phyloP scores from a whole-genome alignment of 2,888 invertebrate species.

The Drosophila demipolita region DNA sequence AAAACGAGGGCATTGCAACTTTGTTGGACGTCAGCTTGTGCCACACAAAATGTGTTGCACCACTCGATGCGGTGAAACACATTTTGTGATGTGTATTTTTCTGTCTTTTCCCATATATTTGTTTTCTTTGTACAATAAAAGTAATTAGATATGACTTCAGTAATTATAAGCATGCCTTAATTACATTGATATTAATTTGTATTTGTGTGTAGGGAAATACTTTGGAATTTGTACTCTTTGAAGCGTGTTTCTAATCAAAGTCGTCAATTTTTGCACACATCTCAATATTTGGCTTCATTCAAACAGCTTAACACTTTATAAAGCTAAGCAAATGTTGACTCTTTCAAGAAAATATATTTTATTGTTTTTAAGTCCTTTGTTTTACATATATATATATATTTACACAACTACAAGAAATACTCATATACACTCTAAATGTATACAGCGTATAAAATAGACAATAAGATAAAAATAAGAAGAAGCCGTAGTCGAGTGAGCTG shows the following conservation, averaged over 20 bases:
- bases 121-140: neutral
- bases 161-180: neutral
- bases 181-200: neutral
- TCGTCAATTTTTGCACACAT: neutral
- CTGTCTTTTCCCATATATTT: neutral
- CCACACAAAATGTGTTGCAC: conserved; percentile 20
- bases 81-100: neutral
- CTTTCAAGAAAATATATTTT: neutral
- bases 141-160: neutral
- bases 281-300: neutral
- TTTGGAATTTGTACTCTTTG: neutral
- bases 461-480: neutral
- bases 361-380: neutral
- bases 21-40: conserved; percentile 34
- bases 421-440: neutral
- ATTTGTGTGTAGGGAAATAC: neutral
- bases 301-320: neutral
- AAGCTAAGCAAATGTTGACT: neutral
- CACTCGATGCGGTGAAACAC: neutral
- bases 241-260: neutral
- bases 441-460: conserved; percentile 1
- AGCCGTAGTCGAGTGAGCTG: too few relatives aligned
- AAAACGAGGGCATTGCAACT: conserved; percentile 21
- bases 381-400: neutral
- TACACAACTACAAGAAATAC: neutral